Conservation (phyloP, 2,888 invertebrate genomes). For the Mesorhabditis sp. region DNA sequence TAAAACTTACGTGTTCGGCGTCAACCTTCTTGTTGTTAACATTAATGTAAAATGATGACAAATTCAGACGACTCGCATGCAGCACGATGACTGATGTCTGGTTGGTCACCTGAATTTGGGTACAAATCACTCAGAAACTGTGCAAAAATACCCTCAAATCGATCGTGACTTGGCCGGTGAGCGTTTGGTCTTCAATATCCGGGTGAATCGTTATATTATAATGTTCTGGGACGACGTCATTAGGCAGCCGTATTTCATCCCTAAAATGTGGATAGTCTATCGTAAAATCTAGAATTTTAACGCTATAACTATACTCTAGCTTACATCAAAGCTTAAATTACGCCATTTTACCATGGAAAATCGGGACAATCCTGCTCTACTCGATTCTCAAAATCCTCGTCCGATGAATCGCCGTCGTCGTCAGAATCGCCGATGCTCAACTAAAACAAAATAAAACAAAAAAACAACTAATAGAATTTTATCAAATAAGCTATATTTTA, state of each 20-base stretch:
- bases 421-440: neutral
- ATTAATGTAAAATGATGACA: constrained; percentile 18
- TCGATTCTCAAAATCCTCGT: neutral
- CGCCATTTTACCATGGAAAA: neutral
- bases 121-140: constrained; percentile 10
- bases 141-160: constrained; percentile 19
- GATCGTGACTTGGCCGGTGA: constrained; percentile 30
- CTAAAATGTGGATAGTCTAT: constrained; percentile 28
- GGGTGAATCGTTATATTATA: constrained; percentile 43
- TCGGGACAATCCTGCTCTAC: neutral
- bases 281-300: too few relatives aligned
- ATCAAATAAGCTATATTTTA: too few relatives aligned
- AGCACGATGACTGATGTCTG: constrained; percentile 20
- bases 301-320: neutral
- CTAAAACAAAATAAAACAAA: too few relatives aligned
- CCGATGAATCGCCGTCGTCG: neutral
- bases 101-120: constrained; percentile 10
- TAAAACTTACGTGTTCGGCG: constrained; percentile 14
- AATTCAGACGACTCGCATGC: constrained; percentile 22
- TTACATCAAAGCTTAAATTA: too few relatives aligned
- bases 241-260: constrained; percentile 58
- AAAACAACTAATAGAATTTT: too few relatives aligned
- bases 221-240: constrained; percentile 46
- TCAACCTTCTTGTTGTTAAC: constrained; percentile 12
- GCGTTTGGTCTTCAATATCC: constrained; percentile 25